Conservation (phyloP, 2,888 invertebrate genomes). For the Synanthedon vespiformis region DNA sequence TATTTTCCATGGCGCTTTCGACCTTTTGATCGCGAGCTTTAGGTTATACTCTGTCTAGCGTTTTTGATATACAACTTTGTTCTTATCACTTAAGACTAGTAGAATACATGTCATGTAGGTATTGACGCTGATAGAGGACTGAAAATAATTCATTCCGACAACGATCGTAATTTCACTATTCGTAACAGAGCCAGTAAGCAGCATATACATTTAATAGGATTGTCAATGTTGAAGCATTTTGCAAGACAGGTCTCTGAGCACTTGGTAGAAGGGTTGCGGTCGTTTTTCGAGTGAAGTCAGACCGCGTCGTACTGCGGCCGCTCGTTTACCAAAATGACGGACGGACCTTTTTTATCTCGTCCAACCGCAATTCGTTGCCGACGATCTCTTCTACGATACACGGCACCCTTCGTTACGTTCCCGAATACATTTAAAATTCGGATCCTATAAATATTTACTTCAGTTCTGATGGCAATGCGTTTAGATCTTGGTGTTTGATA, state of each 20-base stretch:
- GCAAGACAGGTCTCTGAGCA: slow-evolving; percentile 29
- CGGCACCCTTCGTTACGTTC: slow-evolving; percentile 22
- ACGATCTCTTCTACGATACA: slow-evolving; percentile 59
- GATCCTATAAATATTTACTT: slow-evolving; percentile 40
- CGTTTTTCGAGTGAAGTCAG: slow-evolving; percentile 39
- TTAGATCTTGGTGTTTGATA: slow-evolving; percentile 19
- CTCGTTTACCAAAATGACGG: slow-evolving; percentile 65
- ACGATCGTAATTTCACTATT: no score
- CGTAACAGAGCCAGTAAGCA: no score
- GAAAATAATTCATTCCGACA: no score
- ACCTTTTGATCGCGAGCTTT: no score
- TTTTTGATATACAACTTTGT: no score
- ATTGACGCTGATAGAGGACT: no score
- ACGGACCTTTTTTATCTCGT: slow-evolving; percentile 66
- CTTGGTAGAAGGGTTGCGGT: slow-evolving; percentile 27
- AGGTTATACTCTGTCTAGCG: no score
- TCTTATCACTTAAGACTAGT: no score
- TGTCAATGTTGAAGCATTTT: slow-evolving; percentile 44
- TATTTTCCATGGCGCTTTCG: no score
- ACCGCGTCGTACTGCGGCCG: slow-evolving; percentile 34
- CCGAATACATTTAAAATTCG: slow-evolving; percentile 49
- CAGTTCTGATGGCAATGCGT: slow-evolving; percentile 28
- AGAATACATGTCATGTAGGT: no score
- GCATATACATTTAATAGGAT: slow-evolving; percentile 17
- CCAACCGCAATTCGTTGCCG: slow-evolving; percentile 64